These are phyloP conservation scores for Lasioglossum vierecki DNA, from an alignment of 2,888 invertebrate species.

Conservation along the genomic window DNA sequence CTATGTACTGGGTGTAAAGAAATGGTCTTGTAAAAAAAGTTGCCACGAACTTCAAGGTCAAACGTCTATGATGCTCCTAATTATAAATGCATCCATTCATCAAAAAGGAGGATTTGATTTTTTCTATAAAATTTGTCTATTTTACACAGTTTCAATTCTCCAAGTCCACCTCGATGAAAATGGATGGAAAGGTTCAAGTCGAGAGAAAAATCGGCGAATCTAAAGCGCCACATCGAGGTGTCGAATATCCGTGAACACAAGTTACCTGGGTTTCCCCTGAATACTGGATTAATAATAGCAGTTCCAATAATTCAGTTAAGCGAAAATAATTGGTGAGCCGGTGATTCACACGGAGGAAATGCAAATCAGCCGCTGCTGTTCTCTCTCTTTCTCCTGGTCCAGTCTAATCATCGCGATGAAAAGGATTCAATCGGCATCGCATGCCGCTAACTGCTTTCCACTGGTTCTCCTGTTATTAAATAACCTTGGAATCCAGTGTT, in stretches of 20 bases:
- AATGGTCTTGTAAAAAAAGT: too few relatives aligned
- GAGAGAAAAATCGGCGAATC: not conserved
- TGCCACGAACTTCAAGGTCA: too few relatives aligned
- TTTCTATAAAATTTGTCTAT: too few relatives aligned
- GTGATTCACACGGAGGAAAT: not conserved
- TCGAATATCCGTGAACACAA: not conserved
- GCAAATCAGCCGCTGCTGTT: not conserved
- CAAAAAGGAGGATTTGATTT: too few relatives aligned
- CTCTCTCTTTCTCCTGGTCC: not conserved
- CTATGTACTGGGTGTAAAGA: too few relatives aligned
- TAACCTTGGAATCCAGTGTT: constrained; percentile 52
- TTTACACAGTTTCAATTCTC: too few relatives aligned
- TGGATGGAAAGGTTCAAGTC: not conserved
- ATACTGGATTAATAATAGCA: not conserved
- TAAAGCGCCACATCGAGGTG: not conserved
- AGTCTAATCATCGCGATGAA: constrained; percentile 11
- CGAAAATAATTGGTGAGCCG: not conserved
- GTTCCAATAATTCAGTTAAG: not conserved
- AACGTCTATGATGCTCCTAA: too few relatives aligned
- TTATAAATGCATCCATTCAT: too few relatives aligned
- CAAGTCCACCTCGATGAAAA: not conserved
- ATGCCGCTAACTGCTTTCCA: constrained; percentile 19
- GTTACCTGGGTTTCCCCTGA: not conserved
- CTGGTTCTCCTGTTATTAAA: constrained; percentile 47
- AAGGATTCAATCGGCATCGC: constrained; percentile 26